A percentile compares a stretch with the other conserved stretches of the same genome.
phyloP scores from a whole-genome alignment of 2,888 invertebrate genomes.

The Phyllotreta cruciferae region DNA sequence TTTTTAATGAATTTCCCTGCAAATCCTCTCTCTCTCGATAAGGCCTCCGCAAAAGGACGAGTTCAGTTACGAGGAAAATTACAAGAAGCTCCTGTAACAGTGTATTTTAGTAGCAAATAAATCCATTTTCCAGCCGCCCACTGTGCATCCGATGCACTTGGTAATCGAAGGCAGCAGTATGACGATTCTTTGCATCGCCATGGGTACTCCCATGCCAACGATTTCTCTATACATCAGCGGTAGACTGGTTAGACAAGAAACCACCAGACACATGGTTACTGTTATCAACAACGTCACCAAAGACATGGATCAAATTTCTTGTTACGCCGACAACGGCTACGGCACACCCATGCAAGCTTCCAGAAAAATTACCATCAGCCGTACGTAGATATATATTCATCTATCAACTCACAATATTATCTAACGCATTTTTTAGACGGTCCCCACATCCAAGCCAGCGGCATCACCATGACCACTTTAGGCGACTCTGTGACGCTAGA shows the following conservation, averaged over 20 bases:
- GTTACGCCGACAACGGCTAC: constrained; percentile 88
- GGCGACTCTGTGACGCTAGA: constrained; percentile 80
- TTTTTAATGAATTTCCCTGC: constrained; percentile 22
- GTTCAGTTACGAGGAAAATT: not conserved
- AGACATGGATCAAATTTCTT: constrained; percentile 86
- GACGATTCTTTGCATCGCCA: constrained; percentile 84
- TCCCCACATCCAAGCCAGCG: constrained; percentile 78
- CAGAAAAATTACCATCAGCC: constrained; percentile 79
- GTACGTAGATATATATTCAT: too few relatives aligned
- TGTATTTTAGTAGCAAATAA: not conserved
- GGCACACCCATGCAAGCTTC: constrained; percentile 88
- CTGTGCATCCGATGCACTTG: constrained; percentile 82
- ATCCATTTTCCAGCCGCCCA: constrained; percentile 70
- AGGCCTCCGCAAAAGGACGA: not conserved
- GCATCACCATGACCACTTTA: constrained; percentile 77
- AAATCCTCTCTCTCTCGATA: not conserved
- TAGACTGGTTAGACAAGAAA: constrained; percentile 80
- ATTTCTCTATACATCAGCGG: constrained; percentile 84
- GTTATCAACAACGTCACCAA: constrained; percentile 84
- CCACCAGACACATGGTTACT: constrained; percentile 84
- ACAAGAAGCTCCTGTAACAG: not conserved
- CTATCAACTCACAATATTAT: too few relatives aligned
- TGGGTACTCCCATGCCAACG: constrained; percentile 85
- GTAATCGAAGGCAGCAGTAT: constrained; percentile 86
- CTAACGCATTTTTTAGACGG: too few relatives aligned